These are phyloP conservation scores for Protonemura montana DNA, from an alignment of 2,888 invertebrate genomes.

Conservation along the genomic window DNA sequence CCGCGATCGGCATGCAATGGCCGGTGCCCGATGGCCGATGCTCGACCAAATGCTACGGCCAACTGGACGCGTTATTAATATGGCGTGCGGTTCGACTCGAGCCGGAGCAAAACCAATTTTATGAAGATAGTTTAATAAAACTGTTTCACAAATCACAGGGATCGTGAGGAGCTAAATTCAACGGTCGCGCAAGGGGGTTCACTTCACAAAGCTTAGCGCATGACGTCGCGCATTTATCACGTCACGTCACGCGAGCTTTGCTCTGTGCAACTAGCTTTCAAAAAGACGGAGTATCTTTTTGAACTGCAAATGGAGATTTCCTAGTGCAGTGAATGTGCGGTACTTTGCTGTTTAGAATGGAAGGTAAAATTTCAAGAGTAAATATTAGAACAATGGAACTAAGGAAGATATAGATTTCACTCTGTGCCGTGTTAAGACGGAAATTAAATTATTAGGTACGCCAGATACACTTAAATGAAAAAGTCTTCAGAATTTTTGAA, in stretches of 20 bases:
- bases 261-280: neutral
- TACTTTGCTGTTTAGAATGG: no score
- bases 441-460: no score
- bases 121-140: conserved; percentile 12
- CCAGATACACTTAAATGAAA: no score
- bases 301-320: no score
- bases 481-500: no score
- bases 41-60: neutral
- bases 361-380: no score
- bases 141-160: neutral
- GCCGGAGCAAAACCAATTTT: neutral
- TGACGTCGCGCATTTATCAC: neutral
- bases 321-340: no score
- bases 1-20: neutral
- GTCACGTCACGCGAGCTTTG: neutral
- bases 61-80: conserved; percentile 4
- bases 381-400: no score
- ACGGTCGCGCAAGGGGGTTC: neutral
- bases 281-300: no score
- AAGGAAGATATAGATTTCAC: no score
- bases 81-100: neutral
- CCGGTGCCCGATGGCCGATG: neutral
- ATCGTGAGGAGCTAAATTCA: neutral
- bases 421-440: no score
- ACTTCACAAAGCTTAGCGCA: neutral